These are phyloP conservation scores for Odobenus rosmarus DNA, from an alignment of 2,113 vertebrate species.

Conservation along the genomic window DNA sequence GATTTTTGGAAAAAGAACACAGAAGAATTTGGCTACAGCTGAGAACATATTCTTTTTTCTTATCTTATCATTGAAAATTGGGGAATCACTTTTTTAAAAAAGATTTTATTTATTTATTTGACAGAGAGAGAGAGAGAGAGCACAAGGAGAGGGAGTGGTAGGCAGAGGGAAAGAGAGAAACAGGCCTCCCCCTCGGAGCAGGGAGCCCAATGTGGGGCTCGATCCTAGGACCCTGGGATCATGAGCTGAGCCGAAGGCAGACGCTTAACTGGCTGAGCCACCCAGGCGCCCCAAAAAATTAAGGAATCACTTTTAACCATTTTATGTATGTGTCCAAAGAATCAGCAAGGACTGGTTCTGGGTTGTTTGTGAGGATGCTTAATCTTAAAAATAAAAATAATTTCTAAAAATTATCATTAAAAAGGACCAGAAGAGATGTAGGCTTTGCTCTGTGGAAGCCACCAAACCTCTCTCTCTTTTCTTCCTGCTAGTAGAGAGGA, in stretches of 20 bases:
- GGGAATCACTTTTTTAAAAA: no score
- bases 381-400: slow-evolving; percentile 62
- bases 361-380: slow-evolving; percentile 36
- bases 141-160: no score
- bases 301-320: slow-evolving; percentile 38
- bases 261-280: no score
- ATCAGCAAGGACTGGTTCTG: slow-evolving; percentile 38
- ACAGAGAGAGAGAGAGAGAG: no score
- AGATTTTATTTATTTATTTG: no score
- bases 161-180: no score
- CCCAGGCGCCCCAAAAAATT: neutral
- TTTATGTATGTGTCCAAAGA: neutral
- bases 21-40: neutral
- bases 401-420: neutral
- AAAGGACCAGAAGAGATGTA: neutral
- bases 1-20: neutral
- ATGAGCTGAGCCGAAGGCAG: no score
- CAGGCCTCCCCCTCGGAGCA: no score
- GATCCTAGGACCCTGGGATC: no score
- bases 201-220: no score
- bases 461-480: neutral
- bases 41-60: slow-evolving; percentile 20
- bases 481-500: neutral
- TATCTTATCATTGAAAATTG: neutral
- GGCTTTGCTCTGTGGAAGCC: neutral